phyloP scores from a whole-genome alignment of 2,113 vertebrate genomes.

The Muscicapa adusta region DNA sequence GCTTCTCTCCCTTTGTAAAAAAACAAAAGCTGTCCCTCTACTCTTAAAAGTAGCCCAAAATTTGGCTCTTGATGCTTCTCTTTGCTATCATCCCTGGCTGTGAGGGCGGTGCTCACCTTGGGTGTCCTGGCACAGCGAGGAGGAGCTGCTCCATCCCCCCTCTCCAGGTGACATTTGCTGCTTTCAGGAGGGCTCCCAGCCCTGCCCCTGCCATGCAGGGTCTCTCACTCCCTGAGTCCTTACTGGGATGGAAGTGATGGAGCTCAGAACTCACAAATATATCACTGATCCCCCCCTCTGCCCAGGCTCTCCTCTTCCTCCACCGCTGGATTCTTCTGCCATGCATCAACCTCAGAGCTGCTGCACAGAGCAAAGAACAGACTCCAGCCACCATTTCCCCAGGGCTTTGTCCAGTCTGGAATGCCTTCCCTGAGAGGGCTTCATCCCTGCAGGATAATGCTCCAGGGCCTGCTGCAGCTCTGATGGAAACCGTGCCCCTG shows the following conservation, averaged over 20 bases:
- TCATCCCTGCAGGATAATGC: neutral
- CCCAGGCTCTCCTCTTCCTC: neutral
- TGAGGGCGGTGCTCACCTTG: neutral
- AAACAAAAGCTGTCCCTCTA: neutral
- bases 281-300: neutral
- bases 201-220: neutral
- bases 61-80: neutral
- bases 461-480: neutral
- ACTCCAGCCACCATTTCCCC: neutral
- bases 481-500: neutral
- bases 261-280: neutral
- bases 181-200: neutral
- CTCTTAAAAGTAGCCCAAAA: neutral
- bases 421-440: neutral
- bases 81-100: neutral
- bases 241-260: fast-evolving
- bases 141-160: fast-evolving
- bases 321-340: neutral
- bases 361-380: neutral
- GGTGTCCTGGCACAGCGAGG: neutral
- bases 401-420: neutral
- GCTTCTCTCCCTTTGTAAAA: neutral
- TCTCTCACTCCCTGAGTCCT: neutral
- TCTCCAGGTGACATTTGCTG: neutral
- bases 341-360: neutral